A percentile compares a stretch with the other conserved stretches of the same genome.
phyloP scores from a whole-genome alignment of 1,140 invertebrate species.

The Ceratina japonica region DNA sequence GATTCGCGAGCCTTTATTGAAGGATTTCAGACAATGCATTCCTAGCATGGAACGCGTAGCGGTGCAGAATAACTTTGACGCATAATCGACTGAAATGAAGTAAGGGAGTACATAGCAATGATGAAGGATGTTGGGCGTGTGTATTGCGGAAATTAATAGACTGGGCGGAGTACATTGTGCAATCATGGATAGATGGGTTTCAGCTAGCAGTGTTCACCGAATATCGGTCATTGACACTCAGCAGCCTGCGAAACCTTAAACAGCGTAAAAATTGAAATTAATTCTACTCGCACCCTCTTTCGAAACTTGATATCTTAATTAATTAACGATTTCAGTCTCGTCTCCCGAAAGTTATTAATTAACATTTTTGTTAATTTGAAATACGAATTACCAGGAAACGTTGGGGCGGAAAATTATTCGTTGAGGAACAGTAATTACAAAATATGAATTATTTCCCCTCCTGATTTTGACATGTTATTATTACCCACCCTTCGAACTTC shows the following conservation, averaged over 20 bases:
- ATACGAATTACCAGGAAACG: not conserved
- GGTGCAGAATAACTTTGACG: not conserved
- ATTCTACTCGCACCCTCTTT: not conserved
- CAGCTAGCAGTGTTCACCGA: conserved; percentile 10
- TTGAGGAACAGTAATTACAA: conserved; percentile 12
- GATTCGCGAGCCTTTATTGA: not conserved
- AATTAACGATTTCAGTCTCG: not conserved
- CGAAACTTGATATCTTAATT: not conserved
- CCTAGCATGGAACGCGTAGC: not conserved
- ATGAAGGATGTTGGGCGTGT: conserved; percentile 19
- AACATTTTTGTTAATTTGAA: too few relatives aligned
- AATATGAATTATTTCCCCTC: conserved; percentile 2
- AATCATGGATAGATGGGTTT: conserved; percentile 22
- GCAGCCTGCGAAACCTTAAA: not conserved
- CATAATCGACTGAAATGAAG: not conserved
- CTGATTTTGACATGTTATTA: conserved; percentile 21
- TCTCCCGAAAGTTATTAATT: not conserved
- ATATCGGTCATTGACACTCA: conserved; percentile 30
- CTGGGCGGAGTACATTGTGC: conserved; percentile 18
- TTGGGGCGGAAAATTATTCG: not conserved
- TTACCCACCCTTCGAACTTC: conserved; percentile 3
- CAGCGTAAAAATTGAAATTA: not conserved
- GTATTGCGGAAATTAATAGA: conserved; percentile 37
- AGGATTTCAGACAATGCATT: not conserved
- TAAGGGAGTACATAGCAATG: conserved; percentile 9